A percentile compares a stretch with the other conserved stretches of the same genome.
Conservation (phyloP, 2,888 invertebrate species). For the Drosophila subsilvestris region DNA sequence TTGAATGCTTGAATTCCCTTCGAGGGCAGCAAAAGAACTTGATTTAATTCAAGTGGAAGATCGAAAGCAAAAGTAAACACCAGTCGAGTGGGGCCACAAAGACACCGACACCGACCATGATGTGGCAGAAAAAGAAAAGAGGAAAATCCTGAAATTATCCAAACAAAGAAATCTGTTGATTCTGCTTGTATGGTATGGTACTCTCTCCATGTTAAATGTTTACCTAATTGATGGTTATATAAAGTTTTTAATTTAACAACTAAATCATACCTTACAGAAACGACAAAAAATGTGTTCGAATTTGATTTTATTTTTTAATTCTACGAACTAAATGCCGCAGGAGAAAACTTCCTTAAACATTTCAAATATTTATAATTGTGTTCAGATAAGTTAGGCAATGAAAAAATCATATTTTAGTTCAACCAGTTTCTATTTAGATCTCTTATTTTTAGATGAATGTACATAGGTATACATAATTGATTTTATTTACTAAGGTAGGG, state of each 20-base stretch:
- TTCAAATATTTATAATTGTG: too few relatives aligned
- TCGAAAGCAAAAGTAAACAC: constrained; percentile 60
- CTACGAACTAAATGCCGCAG: too few relatives aligned
- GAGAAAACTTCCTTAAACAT: too few relatives aligned
- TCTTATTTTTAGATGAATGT: too few relatives aligned
- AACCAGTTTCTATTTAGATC: too few relatives aligned
- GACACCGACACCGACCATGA: constrained; percentile 75
- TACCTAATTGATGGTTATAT: constrained; percentile 41
- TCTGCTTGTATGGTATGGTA: constrained; percentile 36
- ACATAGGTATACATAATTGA: neutral
- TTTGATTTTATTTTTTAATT: neutral
- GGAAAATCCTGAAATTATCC: constrained; percentile 59
- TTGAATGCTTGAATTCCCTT: constrained; percentile 24
- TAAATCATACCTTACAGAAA: neutral
- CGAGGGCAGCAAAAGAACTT: constrained; percentile 34
- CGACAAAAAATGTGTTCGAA: too few relatives aligned
- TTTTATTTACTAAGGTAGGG: neutral
- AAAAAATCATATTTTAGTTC: too few relatives aligned
- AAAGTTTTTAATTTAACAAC: constrained; percentile 23
- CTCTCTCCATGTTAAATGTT: constrained; percentile 20
- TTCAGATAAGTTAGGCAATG: too few relatives aligned
- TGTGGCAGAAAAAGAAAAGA: constrained; percentile 56
- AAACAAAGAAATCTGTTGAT: constrained; percentile 52
- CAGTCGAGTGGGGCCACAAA: constrained; percentile 56
- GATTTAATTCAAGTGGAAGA: constrained; percentile 47